Evolutionary conservation across 2,113 vertebrate species (phyloP).

Genomic region (Apistogramma diplotaenia): DNA sequence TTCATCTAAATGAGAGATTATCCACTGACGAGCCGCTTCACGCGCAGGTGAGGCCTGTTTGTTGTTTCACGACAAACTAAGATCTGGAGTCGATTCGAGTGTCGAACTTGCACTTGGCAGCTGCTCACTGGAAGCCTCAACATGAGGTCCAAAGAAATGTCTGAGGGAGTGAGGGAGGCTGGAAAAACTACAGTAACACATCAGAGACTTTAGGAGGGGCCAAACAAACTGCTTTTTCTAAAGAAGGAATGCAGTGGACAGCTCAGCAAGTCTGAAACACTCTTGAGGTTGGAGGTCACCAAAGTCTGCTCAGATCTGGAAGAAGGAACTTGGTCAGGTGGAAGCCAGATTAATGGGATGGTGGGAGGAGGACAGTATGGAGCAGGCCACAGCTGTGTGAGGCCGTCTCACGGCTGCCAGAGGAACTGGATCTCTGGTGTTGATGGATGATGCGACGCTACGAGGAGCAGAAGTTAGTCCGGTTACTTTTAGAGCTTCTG

Average conservation of each 20-base stretch:
- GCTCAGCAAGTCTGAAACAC: no score
- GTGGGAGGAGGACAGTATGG: no score
- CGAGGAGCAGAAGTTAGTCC: background rate
- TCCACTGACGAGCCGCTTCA: background rate
- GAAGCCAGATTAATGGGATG: no score
- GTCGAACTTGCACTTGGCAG: no score
- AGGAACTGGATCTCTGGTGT: background rate
- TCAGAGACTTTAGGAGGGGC: background rate
- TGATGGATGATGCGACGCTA: background rate
- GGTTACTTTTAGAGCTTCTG: background rate
- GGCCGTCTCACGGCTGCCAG: background rate
- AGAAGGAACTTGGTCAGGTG: no score
- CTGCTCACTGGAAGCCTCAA: no score
- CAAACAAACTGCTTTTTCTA: background rate
- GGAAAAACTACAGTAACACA: background rate
- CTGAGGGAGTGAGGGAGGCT: background rate
- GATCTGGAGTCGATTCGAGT: no score
- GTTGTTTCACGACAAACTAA: no score
- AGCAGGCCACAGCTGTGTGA: no score
- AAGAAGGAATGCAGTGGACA: background rate
- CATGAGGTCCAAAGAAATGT: background rate
- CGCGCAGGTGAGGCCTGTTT: background rate
- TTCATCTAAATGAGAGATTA: no score
- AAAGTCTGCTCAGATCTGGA: no score
- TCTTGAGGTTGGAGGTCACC: no score